Evolutionary conservation across 2,797 vertebrate species (phyloP), one percentile per base, ranked within the genome.

Genomic region (Sebastes minor): DNA sequence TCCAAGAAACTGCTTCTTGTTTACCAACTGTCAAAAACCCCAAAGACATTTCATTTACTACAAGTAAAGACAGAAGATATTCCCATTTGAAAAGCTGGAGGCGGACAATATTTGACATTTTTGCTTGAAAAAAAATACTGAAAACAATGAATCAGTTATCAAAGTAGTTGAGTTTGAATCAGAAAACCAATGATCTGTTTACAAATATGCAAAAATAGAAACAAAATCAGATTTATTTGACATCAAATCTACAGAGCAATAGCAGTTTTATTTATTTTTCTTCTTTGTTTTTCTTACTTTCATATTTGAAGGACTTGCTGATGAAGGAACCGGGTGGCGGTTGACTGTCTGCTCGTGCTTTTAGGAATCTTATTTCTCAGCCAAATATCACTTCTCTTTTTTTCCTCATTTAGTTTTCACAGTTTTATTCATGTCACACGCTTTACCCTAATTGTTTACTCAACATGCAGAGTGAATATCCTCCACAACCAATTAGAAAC

Each of bases 321-420:
- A 49, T 14, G 74, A 82, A 32, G 32, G 13, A 25, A 33, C 8
- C 3, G 8, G 32, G 9, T 4, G 7, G 35, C 11, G 2, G 28
- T 30, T 18, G 35, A 57, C 20, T 20, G 20, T 5, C 61, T 61
- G 53, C 27, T 67, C 4, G 16, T 53, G 56, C 23, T 22, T 67
- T 67, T 6, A 73, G 28, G 63, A 74, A 64, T 76, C 12, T 14
- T 22, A 7, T 66, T 67, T 80, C 59, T 61, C 11, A 68, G 68
- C 42, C 76, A 73, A 55, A 42, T 74, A 72, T 69, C 74, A 42
- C 69, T 72, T 88, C 75, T 42, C 52, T 59, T 28, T 76, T 52
- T 67, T 66, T n/a, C 8, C n/a, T 35, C 4, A 6, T 60, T 72
- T 49, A 2, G 59, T 72, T 82, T 79, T 78, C 20, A 46, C 23